Conservation (phyloP, 2,888 invertebrate species). For the Standfussiana lucernea region DNA sequence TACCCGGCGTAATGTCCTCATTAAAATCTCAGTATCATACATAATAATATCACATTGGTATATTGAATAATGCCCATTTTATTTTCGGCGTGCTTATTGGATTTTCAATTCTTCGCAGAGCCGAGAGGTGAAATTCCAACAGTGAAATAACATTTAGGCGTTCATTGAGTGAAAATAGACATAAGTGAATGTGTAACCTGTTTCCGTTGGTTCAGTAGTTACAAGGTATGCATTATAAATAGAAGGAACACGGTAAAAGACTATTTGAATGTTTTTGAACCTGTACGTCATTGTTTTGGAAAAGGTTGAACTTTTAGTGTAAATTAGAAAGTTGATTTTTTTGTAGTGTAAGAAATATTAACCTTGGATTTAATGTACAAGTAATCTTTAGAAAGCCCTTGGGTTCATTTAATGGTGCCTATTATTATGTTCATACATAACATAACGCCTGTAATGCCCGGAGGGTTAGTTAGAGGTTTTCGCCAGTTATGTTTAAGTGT, state of each 20-base stretch:
- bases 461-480: too few species aligned
- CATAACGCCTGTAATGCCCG: too few species aligned
- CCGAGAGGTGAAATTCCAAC: background rate
- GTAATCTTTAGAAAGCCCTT: background rate
- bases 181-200: slow-evolving; percentile 5
- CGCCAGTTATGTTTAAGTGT: too few species aligned
- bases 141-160: background rate
- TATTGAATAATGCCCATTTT: background rate
- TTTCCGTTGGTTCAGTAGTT: slow-evolving; percentile 7
- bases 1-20: background rate
- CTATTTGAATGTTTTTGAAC: background rate
- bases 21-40: slow-evolving; percentile 16
- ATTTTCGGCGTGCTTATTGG: background rate
- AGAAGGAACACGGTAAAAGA: background rate
- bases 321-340: slow-evolving; percentile 8
- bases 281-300: background rate
- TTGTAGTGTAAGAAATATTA: background rate
- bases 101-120: background rate
- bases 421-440: too few species aligned
- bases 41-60: background rate
- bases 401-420: too few species aligned
- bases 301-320: background rate
- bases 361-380: background rate
- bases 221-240: slow-evolving; percentile 21
- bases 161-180: background rate